Base-by-base conservation (phyloP, 1,140 invertebrate genomes). In the Papilio polytes region DNA sequence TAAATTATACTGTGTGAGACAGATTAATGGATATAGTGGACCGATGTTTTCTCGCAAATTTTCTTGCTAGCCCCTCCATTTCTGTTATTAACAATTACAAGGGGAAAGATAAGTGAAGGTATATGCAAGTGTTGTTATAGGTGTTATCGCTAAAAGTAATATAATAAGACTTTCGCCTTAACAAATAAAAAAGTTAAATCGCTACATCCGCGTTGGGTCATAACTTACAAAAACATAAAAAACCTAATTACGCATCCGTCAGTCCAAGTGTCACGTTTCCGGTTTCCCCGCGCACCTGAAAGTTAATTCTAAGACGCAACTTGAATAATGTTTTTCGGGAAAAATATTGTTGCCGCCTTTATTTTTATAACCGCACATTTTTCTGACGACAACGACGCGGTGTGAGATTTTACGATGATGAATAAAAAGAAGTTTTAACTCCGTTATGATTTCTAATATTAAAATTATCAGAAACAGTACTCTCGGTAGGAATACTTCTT, bases 181-280 rank as follows among this genome's bases (percentile, higher is more conserved):
- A 66, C 22, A 66, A 66, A 66, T 22, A 63, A 63, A 63, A 63
- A 63, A 63, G 63, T 66, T 66, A 15, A 31, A 66, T 31, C 63
- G 56, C 56, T 59, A 20, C 56, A 20, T 13, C 22, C 63, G 10
- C 8, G 9, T 73, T 26, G 4, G 10, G 12, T 73, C 70, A 73
- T 44, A 73, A 36, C 36, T 44, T 44, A 66, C 15, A 31, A 73
- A 73, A 18, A 44, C 36, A 73, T 44, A 74, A 74, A 66, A 74
- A 74, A 74, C 46, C 73, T 74, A 74, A 74, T 74, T 74, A 74
- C 73, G 73, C 73, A 51, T 74, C 73, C 73, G 73, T 74, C 73
- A 73, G 70, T 73, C 41, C n/a, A 51, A 51, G 73, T 74, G 73
- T 74, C 73, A 51, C 73, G 73, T 74, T 74, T 74, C 73, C 73